Base-by-base conservation (phyloP, 2,888 invertebrate species). In the Shargacucullia verbasci region DNA sequence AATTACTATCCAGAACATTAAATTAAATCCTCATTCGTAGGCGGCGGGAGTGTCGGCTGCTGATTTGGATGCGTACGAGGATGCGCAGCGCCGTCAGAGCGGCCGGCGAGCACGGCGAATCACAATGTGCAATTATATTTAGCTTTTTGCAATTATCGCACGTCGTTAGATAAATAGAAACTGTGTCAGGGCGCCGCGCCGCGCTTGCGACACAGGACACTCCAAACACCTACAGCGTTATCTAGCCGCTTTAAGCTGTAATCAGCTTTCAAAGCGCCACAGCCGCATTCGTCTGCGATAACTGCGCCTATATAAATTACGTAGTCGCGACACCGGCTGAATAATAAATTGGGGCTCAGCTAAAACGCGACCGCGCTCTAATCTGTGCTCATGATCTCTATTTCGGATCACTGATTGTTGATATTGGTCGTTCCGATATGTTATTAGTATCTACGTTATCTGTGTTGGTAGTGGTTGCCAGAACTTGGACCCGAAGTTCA, bases 51-150 rank as follows among this genome's bases (percentile, higher is more conserved):
- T 80, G 81, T 76, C 79, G 72, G 76, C 63, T 69, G 81, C 87
- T 88, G 85, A 89, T 92, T 92, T 81, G 84, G 88, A 92, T 92
- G 91, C 91, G 85, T 79, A 80, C 73, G 79, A 81, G 86, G 84
- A 82, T 75, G 78, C 70, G 63, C 71, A 72, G 79, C 78, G 81
- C 75, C 83, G 86, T 78, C 81, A 79, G 82, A 78, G 81, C 73
- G 80, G 79, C 78, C 73, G 79, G 66, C 76, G 80, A 81, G 84
- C 79, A 83, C 61, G 58, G 66, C 73, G 91, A 87, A 91, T 92
- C 83, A 82, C 87, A 92, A 93, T 88, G 81, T 69, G 73, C 83
- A 85, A 86, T 88, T 90, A 91, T 89, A 87, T 90, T 87, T 90
- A 91, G 87, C 80, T 80, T 79, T 76, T 63, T 82, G 84, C 88